Conservation (phyloP, 2,888 invertebrate genomes). For the Frankliniella fusca region DNA sequence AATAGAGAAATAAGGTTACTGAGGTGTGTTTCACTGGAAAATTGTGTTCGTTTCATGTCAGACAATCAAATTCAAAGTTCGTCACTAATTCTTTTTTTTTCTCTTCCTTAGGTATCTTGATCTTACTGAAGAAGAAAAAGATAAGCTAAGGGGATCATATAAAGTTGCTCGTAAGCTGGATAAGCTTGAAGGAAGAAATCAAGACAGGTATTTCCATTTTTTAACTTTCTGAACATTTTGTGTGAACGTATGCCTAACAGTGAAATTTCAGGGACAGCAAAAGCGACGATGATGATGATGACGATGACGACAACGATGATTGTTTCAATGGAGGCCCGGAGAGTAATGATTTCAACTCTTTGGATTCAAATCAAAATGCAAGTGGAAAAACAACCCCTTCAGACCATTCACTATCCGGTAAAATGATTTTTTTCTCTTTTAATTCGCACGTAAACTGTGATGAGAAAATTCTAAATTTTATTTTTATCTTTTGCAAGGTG, state of each 20-base stretch:
- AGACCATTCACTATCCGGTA: slow-evolving; percentile 60
- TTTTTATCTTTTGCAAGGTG: slow-evolving; percentile 45
- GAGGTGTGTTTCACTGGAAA: slow-evolving; percentile 49
- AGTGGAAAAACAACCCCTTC: slow-evolving; percentile 54
- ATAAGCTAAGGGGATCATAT: slow-evolving; percentile 82
- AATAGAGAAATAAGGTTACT: slow-evolving; percentile 86
- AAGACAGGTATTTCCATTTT: slow-evolving; percentile 48
- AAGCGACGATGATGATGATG: slow-evolving; percentile 58
- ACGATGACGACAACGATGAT: slow-evolving; percentile 65
- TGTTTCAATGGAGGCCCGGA: slow-evolving; percentile 30
- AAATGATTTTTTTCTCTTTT: slow-evolving; percentile 12
- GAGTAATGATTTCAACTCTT: slow-evolving; percentile 6
- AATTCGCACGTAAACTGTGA: background rate
- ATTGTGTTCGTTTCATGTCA: slow-evolving; percentile 29
- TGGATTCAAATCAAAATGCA: slow-evolving; percentile 10
- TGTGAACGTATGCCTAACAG: background rate
- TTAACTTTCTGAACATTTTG: background rate
- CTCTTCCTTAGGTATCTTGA: slow-evolving; percentile 67
- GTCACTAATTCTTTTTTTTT: slow-evolving; percentile 33
- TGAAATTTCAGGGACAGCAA: slow-evolving; percentile 49
- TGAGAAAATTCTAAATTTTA: background rate
- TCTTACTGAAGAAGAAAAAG: slow-evolving; percentile 86
- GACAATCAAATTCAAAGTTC: slow-evolving; percentile 30
- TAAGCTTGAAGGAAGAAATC: slow-evolving; percentile 75
- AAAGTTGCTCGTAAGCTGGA: slow-evolving; percentile 90